Evolutionary conservation across 2,113 vertebrate genomes (phyloP), one percentile per base, ranked within the genome.

Genomic region (Thomomys bottae): DNA sequence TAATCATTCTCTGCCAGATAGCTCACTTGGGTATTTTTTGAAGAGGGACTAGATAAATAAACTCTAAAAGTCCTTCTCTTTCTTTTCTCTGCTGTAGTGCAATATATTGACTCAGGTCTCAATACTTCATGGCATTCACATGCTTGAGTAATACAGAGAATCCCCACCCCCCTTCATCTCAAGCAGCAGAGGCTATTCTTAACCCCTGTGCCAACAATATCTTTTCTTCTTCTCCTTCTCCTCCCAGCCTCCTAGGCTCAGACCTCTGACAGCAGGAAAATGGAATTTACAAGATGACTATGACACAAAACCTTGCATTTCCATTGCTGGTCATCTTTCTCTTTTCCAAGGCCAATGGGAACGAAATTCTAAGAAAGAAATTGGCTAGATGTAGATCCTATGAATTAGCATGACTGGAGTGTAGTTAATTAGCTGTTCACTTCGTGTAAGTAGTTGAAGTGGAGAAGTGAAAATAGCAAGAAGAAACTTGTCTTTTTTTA

Each of bases 121-220:
- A 32, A 89, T 95, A 94, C 94, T 97, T 94, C 92, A 97, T 92
- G 81, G 92, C 78, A 66, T 96, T 96, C 92, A 75, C 95, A 96
- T 61, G 11, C 92, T 97, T 96, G 94, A 96, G 67, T 96, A 97
- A 96, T 91, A 96, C 92, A 87, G 86, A 96, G 90, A 93, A 97
- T 97, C n/a, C n/a, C n/a, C n/a, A n/a, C n/a, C n/a, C n/a, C n/a
- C 90, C 92, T 97, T 97, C 93, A 96, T 96, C 88, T 97, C 88
- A 83, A 95, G 67, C 61, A 90, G 64, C 78, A 89, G 87, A 83
- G 84, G 88, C 70, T 63, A 18, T 64, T 68, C 91, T 94, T 94
- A 93, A 94, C 85, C 61, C 64, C 34, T 40, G 30, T 0, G 11
- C 32, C 91, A 95, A 94, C 92, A 95, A 94, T 38, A 87, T 71